Base-by-base conservation (phyloP, 2,888 invertebrate species). In the Dioctria rufipes region DNA sequence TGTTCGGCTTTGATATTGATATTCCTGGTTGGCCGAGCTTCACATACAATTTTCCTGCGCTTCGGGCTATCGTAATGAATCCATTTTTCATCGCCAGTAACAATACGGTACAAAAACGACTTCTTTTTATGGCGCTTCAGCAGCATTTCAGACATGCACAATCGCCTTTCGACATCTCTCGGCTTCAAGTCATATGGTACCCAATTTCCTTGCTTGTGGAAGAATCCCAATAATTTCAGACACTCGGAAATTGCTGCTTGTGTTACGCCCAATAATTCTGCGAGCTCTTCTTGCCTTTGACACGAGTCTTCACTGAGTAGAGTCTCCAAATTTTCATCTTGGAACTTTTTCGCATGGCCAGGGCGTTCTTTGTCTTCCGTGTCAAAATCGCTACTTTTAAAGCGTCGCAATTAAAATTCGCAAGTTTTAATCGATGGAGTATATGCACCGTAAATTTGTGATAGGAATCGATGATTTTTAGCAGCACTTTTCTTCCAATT, bases 111-210 rank as follows among this genome's bases (percentile, higher is more conserved):
- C 40, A 71, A 42, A 71, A 54, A 71, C 37, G 54, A 71, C 39
- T 54, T 71, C 3, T 8, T 66, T 54, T 71, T 71, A 39, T 71
- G 73, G 43, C 81, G 65, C 8, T 71, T 60, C 67, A 42, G 78
- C 9, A 78, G 63, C 77, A 75, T 80, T 69, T 67, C 80, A 9
- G 75, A 75, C 80, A 75, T 75, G 77, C 49, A 78, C 49, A 81
- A 77, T 42, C 81, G 80, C 63, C 79, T 78, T 80, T 83, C 81
- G 9, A 83, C 79, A 78, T 81, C 80, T 73, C 83, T 78, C 40
- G 67, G 80, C 78, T 82, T 83, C 75, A 83, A 46, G 49, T 83
- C 81, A 60, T 81, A 67, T 58, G 81, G 80, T 2, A 82, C 25
- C 25, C 25, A 80, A 25, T 25, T 25, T 25, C 25, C 25, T 25